A percentile compares a stretch with the other conserved stretches of the same genome.
Evolutionary conservation across 37 sponge, comb jelly and placozoan genomes (phyloP).

Genomic region (Bolinopsis microptera): DNA sequence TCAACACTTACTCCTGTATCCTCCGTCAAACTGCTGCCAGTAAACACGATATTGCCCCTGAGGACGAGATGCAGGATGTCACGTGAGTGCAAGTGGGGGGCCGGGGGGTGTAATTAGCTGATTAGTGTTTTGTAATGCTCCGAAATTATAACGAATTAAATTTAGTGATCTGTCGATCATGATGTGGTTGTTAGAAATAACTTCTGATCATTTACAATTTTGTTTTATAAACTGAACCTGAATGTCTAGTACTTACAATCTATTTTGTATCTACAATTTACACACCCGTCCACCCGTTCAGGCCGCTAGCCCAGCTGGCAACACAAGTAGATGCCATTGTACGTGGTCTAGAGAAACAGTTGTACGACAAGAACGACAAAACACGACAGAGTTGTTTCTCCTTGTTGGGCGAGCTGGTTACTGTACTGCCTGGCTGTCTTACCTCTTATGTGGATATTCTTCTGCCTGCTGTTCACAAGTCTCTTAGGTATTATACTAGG

Average conservation of each 20-base stretch:
- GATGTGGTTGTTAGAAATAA: no score
- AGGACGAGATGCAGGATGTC: conserved; percentile 22
- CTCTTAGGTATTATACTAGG: conserved; percentile 80
- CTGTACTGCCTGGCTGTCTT: conserved; percentile 85
- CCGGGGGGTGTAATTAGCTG: no score
- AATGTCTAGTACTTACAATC: neutral
- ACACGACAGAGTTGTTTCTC: conserved; percentile 92
- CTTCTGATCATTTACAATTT: no score
- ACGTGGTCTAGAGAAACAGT: conserved; percentile 80
- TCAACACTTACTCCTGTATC: conserved; percentile 86
- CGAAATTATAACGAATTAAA: no score
- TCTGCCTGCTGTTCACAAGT: conserved; percentile 86
- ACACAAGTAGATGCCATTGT: conserved; percentile 83
- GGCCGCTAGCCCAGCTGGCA: conserved; percentile 67
- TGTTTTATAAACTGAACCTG: no score
- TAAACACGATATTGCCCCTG: neutral
- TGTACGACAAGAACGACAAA: conserved; percentile 89
- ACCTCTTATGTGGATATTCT: conserved; percentile 79
- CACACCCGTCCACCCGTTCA: conserved; percentile 28
- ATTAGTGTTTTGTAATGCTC: no score
- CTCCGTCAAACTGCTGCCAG: conserved; percentile 71
- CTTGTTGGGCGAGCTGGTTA: conserved; percentile 83
- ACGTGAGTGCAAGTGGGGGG: no score
- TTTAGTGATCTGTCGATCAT: no score
- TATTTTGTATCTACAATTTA: neutral